Conservation (phyloP, 2,888 invertebrate genomes). For the Epistrophe eligans region DNA sequence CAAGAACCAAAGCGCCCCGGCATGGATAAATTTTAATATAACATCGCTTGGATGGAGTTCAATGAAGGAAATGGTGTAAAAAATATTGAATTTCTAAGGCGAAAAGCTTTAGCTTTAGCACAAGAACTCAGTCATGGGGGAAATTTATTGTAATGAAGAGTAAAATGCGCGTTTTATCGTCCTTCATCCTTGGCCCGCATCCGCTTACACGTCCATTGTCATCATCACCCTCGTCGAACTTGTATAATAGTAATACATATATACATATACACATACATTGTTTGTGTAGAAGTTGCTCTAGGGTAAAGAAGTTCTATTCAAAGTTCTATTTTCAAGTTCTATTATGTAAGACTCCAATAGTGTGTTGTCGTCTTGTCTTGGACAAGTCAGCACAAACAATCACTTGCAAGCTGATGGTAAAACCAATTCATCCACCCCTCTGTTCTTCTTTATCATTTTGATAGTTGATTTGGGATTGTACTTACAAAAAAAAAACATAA, state of each 20-base stretch:
- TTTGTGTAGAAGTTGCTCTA: not conserved
- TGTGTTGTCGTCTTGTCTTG: conserved; percentile 46
- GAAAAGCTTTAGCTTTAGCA: conserved; percentile 54
- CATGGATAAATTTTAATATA: conserved; percentile 77
- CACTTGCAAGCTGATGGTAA: conserved; percentile 50
- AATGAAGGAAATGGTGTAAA: conserved; percentile 79
- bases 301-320: conserved; percentile 45
- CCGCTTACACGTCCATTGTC: conserved; percentile 71
- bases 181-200: conserved; percentile 69
- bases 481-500: conserved; percentile 44
- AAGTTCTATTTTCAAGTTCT: conserved; percentile 25
- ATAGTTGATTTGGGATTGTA: conserved; percentile 53
- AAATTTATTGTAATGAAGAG: conserved; percentile 76
- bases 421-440: conserved; percentile 29
- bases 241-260: conserved; percentile 9
- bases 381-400: conserved; percentile 64
- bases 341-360: conserved; percentile 5
- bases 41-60: conserved; percentile 78
- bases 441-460: not conserved
- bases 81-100: conserved; percentile 78
- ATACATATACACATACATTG: not conserved
- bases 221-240: conserved; percentile 60
- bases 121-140: conserved; percentile 68
- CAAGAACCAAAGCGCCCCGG: conserved; percentile 62
- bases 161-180: conserved; percentile 76